Base-by-base conservation (phyloP, 2,888 invertebrate genomes). In the Idaea aversata region DNA sequence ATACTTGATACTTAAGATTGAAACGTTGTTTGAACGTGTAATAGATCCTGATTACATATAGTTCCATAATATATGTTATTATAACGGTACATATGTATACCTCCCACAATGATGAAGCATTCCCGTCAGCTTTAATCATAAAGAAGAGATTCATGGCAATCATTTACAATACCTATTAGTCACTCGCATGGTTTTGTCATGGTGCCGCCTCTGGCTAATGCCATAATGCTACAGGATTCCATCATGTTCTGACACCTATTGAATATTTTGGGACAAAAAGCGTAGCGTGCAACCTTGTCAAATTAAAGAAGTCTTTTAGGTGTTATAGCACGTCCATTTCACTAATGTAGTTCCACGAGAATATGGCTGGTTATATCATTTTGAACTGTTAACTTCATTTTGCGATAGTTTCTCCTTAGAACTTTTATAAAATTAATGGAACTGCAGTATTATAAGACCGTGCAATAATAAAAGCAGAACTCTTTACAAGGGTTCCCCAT, bases 241-340 rank as follows among this genome's bases (percentile, higher is more conserved):
- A 77, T 83, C 79, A 69, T 67, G 47, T 47, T 71, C 68, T 76
- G 78, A 74, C 77, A 66, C 70, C 77, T 81, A 83, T 83, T 78
- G 78, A 81, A 81, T 82, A 25, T 82, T 78, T 78, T 72, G 72
- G 71, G 75, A 79, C 77, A 75, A 77, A 81, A 78, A 76, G 70
- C 61, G 72, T 47, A 7, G 47, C 47, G 47, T 13, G 47, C 47
- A 47, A 47, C 47, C 13, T 47, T 47, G 10, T 47, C 47, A 13
- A 47, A 47, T 47, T 47, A 47, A 47, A 47, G 7, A 13, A 10
- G 7, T 13, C 47, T 47, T 47, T 47, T 10, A 47, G 47, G 47
- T 47, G 4, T 47, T 47, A 47, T 47, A 47, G 6, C 47, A 47
- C 6, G 47, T 47, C 47, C 47, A 47, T 47, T 47, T 47, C 10